phyloP scores from a whole-genome alignment of 2,888 invertebrate species.

The Agrilus cyanescens region DNA sequence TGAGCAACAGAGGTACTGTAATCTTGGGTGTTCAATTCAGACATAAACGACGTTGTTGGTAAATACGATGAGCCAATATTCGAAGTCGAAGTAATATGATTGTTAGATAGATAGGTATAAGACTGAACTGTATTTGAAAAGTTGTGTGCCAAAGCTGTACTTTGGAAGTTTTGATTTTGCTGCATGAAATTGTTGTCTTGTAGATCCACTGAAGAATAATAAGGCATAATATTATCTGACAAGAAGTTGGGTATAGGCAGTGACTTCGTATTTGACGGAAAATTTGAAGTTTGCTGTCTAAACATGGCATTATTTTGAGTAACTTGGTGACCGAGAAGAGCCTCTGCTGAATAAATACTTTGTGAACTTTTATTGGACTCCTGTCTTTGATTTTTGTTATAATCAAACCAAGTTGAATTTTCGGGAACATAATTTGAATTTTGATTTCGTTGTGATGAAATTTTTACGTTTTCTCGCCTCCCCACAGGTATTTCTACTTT shows the following conservation, averaged over 20 bases:
- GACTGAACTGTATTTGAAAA: slow-evolving; percentile 18
- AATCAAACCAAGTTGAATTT: slow-evolving; percentile 13
- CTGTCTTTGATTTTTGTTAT: slow-evolving; percentile 16
- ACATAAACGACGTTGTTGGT: slow-evolving; percentile 25
- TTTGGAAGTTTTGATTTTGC: slow-evolving; percentile 28
- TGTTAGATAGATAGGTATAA: slow-evolving; percentile 8
- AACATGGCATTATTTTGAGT: slow-evolving; percentile 10
- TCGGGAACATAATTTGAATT: slow-evolving; percentile 9
- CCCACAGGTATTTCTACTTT: slow-evolving; percentile 2
- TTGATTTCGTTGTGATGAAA: slow-evolving; percentile 2
- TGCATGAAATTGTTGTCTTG: slow-evolving; percentile 28
- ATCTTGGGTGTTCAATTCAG: slow-evolving; percentile 23
- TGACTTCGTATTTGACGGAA: slow-evolving; percentile 19
- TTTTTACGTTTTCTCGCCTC: background rate
- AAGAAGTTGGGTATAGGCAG: slow-evolving; percentile 26
- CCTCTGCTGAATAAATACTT: slow-evolving; percentile 35
- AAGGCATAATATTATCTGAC: slow-evolving; percentile 30
- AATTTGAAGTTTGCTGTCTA: slow-evolving; percentile 18
- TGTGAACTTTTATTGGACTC: slow-evolving; percentile 22
- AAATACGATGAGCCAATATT: slow-evolving; percentile 26
- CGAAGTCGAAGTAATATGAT: slow-evolving; percentile 12
- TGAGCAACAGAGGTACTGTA: slow-evolving; percentile 14
- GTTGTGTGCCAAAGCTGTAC: slow-evolving; percentile 23
- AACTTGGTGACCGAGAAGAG: slow-evolving; percentile 30
- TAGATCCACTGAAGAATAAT: slow-evolving; percentile 32